phyloP scores from a whole-genome alignment of 1,140 invertebrate species.

The Drosophila triauraria region DNA sequence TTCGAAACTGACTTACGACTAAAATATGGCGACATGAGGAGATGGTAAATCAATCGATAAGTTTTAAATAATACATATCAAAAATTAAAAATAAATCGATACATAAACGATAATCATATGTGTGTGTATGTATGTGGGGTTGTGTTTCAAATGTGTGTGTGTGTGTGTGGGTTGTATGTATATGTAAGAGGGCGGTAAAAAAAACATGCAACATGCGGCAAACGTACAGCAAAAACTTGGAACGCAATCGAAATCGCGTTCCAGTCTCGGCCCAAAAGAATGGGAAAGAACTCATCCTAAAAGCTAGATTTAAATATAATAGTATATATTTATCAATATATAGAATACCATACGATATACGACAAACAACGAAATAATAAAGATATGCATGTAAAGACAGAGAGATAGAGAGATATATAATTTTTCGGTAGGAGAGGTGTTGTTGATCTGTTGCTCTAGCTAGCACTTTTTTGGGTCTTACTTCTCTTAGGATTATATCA shows the following conservation, averaged over 20 bases:
- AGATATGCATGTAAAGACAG: constrained; percentile 45
- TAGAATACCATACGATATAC: constrained; percentile 61
- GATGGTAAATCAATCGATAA: constrained; percentile 33
- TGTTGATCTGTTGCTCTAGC: constrained; percentile 84
- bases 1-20: constrained; percentile 47
- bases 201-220: constrained; percentile 77
- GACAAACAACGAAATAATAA: constrained; percentile 70
- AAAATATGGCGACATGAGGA: constrained; percentile 38
- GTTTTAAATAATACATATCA: constrained; percentile 44
- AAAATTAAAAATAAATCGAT: constrained; percentile 34
- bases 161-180: constrained; percentile 34
- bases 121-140: constrained; percentile 35
- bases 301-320: constrained; percentile 47
- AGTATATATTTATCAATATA: constrained; percentile 50
- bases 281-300: constrained; percentile 45
- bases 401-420: constrained; percentile 34
- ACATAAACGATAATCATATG: constrained; percentile 45
- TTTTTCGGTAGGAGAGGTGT: constrained; percentile 82
- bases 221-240: constrained; percentile 47
- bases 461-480: constrained; percentile 63
- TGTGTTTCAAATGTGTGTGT: constrained; percentile 31
- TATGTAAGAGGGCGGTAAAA: constrained; percentile 60
- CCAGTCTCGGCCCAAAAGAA: constrained; percentile 29
- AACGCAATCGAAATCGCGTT: constrained; percentile 45
- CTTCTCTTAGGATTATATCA: constrained; percentile 58